These are phyloP conservation scores for Girardia tigrina DNA, from an alignment of 2,888 invertebrate genomes.

Conservation along the genomic window DNA sequence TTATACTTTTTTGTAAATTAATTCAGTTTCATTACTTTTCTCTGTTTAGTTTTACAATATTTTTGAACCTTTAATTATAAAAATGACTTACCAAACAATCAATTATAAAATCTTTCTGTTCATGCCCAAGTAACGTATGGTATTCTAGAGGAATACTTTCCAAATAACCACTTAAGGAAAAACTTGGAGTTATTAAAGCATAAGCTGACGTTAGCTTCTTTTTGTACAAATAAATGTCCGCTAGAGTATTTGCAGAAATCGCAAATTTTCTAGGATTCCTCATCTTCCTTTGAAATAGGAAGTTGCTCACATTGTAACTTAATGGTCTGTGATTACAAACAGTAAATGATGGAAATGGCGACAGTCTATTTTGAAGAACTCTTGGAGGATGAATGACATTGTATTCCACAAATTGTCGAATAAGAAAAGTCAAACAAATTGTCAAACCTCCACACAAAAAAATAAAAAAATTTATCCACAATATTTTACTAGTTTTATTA, in stretches of 20 bases:
- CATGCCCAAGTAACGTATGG: background rate
- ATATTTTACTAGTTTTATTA: background rate
- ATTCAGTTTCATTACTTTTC: too few species aligned
- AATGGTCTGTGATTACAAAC: conserved; percentile 36
- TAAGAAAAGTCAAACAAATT: conserved; percentile 35
- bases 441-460: conserved; percentile 34
- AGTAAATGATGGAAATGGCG: conserved; percentile 36
- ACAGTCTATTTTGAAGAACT: conserved; percentile 27
- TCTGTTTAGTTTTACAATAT: too few species aligned
- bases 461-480: conserved; percentile 36
- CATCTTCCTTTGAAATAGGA: conserved; percentile 27
- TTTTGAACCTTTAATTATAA: too few species aligned
- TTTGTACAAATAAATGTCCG: conserved; percentile 14
- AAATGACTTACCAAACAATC: background rate
- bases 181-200: conserved; percentile 21
- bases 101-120: background rate
- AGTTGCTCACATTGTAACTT: conserved; percentile 21
- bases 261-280: conserved; percentile 34
- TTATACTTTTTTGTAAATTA: too few species aligned
- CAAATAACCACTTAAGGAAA: conserved; percentile 30
- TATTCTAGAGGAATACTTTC: conserved; percentile 30
- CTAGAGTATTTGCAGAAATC: background rate
- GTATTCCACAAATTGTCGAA: conserved; percentile 34
- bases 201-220: background rate
- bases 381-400: conserved; percentile 37